Conservation (phyloP, 2,797 vertebrate genomes). For the Tapera naevia region DNA sequence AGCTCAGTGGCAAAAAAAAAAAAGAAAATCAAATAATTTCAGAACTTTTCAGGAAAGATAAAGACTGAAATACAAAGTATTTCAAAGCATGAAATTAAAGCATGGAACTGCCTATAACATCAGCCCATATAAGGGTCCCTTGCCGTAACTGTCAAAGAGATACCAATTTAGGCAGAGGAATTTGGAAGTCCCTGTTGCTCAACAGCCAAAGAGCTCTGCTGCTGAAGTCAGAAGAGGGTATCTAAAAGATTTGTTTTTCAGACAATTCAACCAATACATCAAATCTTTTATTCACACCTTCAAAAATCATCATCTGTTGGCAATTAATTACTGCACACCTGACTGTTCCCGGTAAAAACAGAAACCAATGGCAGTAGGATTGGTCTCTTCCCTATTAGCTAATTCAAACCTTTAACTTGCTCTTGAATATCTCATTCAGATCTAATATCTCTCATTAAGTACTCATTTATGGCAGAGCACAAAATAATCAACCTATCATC, state of each 20-base stretch:
- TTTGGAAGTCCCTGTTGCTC: neutral
- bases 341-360: neutral
- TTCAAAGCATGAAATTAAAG: neutral
- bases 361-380: neutral
- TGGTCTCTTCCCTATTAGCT: neutral
- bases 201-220: neutral
- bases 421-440: neutral
- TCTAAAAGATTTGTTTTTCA: neutral
- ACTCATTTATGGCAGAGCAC: neutral
- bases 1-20: neutral
- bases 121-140: neutral
- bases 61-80: neutral
- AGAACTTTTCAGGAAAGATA: neutral
- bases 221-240: neutral
- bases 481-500: conserved; percentile 8
- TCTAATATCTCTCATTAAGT: neutral
- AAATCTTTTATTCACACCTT: conserved; percentile 3
- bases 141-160: neutral
- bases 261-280: neutral
- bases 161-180: neutral
- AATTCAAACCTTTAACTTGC: neutral
- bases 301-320: conserved; percentile 4
- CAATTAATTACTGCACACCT: neutral
- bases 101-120: neutral
- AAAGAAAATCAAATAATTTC: neutral